Conservation (phyloP, 2,797 vertebrate genomes). For the Halcyon badia region DNA sequence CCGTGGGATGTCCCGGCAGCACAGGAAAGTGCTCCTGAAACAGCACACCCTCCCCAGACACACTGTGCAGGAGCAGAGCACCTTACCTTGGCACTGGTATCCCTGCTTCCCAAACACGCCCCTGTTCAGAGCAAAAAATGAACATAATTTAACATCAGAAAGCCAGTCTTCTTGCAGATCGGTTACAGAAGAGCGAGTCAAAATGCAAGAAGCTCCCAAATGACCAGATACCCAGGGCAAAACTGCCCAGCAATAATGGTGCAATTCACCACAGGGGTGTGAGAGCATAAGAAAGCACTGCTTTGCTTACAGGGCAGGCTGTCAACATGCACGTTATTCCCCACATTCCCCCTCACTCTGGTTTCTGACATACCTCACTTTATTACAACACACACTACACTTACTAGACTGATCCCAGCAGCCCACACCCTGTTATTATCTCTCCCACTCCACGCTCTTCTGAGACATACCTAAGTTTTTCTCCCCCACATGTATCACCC, state of each 20-base stretch:
- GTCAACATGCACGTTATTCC: background rate
- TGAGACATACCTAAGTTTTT: background rate
- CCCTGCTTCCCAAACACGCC: conserved; percentile 98
- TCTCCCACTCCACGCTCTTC: conserved; percentile 29
- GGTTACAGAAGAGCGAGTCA: background rate
- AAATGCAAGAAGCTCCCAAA: background rate
- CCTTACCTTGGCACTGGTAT: conserved; percentile 98
- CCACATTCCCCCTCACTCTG: background rate
- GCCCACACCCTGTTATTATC: conserved; percentile 38
- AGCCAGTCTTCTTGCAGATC: background rate
- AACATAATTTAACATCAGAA: background rate
- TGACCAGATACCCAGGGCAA: background rate
- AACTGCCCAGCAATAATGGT: background rate
- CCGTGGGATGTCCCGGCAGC: background rate
- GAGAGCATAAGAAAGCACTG: background rate
- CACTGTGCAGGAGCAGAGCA: fast-evolving
- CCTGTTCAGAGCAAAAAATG: conserved; percentile 83
- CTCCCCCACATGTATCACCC: background rate
- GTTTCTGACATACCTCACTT: background rate
- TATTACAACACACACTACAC: conserved; percentile 19
- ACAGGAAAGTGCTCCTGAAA: background rate
- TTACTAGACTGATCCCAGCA: background rate
- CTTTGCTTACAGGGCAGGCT: background rate
- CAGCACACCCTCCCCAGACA: background rate
- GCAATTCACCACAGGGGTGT: background rate